Evolutionary conservation across 1,140 invertebrate species (phyloP).

Genomic region (Aricia agestis): DNA sequence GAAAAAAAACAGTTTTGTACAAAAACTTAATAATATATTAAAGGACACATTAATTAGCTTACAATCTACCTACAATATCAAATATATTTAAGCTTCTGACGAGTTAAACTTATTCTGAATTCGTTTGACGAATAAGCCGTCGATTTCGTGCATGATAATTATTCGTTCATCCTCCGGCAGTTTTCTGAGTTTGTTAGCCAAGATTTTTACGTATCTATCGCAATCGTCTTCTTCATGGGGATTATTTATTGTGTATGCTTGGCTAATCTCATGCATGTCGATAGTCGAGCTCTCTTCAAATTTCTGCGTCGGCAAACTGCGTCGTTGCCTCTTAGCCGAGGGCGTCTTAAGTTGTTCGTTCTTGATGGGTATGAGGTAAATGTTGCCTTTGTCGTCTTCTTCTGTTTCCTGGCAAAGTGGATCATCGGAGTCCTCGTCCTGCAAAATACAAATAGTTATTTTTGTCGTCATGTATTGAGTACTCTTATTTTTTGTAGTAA

Average conservation of each 20-base stretch:
- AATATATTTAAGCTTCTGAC: not conserved
- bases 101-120: not conserved
- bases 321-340: not conserved
- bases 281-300: not conserved
- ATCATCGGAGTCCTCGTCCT: not conserved
- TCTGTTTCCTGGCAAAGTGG: not conserved
- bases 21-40: no score
- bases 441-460: not conserved
- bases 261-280: no score
- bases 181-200: conserved; percentile 17
- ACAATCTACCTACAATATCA: no score
- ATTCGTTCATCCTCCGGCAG: conserved; percentile 13
- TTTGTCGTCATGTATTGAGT: no score
- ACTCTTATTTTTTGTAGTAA: no score
- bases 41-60: no score
- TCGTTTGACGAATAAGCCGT: conserved; percentile 11
- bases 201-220: conserved; percentile 10
- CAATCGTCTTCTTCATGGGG: conserved; percentile 12
- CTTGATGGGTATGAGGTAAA: not conserved
- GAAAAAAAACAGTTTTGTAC: no score
- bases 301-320: not conserved
- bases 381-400: not conserved
- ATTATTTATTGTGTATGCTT: not conserved
- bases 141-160: conserved; percentile 21
- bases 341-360: not conserved